Percentiles rank a stretch among this genome's conserved stretches.
phyloP scores from a whole-genome alignment of 1,140 invertebrate genomes.

The Drosophila punjabiensis region DNA sequence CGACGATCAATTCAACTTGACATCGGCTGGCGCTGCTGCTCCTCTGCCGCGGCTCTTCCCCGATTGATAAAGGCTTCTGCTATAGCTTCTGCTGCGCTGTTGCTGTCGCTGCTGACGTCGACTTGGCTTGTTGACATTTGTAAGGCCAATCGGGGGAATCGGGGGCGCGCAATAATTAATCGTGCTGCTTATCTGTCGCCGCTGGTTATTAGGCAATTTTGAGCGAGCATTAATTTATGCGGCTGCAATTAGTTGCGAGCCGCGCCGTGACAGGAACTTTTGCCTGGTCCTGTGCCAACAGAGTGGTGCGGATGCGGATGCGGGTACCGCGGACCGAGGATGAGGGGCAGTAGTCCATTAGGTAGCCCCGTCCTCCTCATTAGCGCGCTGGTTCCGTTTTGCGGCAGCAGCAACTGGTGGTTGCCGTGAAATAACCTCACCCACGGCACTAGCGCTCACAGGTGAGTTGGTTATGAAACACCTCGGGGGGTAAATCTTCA shows the following conservation, averaged over 20 bases:
- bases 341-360: conserved; percentile 7
- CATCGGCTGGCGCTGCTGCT: conserved; percentile 25
- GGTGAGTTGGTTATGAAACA: conserved; percentile 35
- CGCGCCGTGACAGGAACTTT: conserved; percentile 33
- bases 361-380: neutral
- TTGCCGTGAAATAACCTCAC: conserved; percentile 33
- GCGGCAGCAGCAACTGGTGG: conserved; percentile 43
- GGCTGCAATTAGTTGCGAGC: conserved; percentile 61
- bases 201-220: conserved; percentile 46
- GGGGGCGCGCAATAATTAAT: conserved; percentile 37
- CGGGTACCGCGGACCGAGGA: neutral
- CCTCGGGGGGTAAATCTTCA: neutral
- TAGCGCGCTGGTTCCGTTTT: neutral
- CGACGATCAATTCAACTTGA: conserved; percentile 70
- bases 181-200: conserved; percentile 62
- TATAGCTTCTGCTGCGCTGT: neutral
- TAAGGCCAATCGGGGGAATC: conserved; percentile 12
- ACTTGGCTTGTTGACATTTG: conserved; percentile 53
- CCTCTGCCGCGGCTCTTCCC: conserved; percentile 12
- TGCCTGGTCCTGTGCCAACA: conserved; percentile 58
- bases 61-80: conserved; percentile 61
- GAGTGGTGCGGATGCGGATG: neutral
- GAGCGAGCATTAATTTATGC: conserved; percentile 60
- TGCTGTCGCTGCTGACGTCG: conserved; percentile 18
- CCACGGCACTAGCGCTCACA: neutral